A percentile compares a stretch with the other conserved stretches of the same genome.
Evolutionary conservation across 1,140 invertebrate species (phyloP).

Genomic region (Carposina sasakii): DNA sequence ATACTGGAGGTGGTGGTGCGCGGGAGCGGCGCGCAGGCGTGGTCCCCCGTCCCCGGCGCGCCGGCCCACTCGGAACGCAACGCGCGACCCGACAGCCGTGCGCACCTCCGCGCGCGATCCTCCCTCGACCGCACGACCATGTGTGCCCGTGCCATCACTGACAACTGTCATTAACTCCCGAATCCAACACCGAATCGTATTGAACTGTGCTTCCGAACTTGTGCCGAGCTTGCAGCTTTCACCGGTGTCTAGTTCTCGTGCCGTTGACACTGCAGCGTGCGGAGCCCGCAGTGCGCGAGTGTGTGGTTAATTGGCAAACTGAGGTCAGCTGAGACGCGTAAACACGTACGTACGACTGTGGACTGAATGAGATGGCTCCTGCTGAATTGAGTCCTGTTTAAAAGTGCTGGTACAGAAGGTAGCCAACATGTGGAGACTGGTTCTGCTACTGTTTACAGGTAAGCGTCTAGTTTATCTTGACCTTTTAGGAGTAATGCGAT

Average conservation of each 20-base stretch:
- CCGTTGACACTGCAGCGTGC: conserved; percentile 69
- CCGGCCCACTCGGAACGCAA: conserved; percentile 57
- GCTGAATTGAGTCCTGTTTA: conserved; percentile 30
- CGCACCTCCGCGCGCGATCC: conserved; percentile 57
- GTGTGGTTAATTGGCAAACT: conserved; percentile 64
- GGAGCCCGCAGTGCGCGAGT: conserved; percentile 69
- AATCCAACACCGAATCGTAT: too few species aligned
- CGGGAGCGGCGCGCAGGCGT: conserved; percentile 57
- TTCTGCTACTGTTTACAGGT: conserved; percentile 60
- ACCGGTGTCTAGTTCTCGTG: conserved; percentile 55
- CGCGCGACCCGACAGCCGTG: conserved; percentile 63
- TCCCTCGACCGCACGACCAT: conserved; percentile 44
- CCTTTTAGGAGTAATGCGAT: too few species aligned
- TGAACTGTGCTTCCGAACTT: too few species aligned
- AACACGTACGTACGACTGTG: conserved; percentile 49
- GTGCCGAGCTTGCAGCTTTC: too few species aligned
- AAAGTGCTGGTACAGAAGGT: conserved; percentile 31
- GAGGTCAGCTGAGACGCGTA: conserved; percentile 66
- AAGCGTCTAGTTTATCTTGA: too few species aligned
- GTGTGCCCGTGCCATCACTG: conserved; percentile 66
- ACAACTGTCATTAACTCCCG: conserved; percentile 45
- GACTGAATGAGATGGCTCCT: conserved; percentile 31
- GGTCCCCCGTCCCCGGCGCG: conserved; percentile 26
- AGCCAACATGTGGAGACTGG: conserved; percentile 52
- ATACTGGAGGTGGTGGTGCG: conserved; percentile 65